These are phyloP conservation scores for Esox niger DNA, from an alignment of 2,113 vertebrate genomes.

Conservation along the genomic window DNA sequence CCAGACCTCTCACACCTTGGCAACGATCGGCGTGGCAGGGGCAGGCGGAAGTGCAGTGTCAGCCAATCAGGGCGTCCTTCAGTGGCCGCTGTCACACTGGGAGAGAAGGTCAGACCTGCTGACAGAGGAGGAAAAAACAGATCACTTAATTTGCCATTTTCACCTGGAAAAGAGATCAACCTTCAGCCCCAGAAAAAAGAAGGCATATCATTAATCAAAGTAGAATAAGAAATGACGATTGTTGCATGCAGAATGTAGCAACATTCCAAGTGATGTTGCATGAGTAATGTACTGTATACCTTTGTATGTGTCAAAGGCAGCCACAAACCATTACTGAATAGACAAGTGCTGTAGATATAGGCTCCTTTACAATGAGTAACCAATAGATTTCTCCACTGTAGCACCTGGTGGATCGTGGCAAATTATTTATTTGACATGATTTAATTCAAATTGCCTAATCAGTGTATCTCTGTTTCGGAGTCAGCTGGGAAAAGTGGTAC, in stretches of 20 bases:
- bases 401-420: conserved; percentile 2
- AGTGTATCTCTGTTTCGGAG: too few species aligned
- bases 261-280: background rate
- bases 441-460: too few species aligned
- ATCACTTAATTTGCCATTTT: conserved; percentile 59
- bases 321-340: background rate
- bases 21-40: conserved; percentile 55
- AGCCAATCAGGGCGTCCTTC: conserved; percentile 69
- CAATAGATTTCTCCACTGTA: background rate
- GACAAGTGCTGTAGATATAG: background rate
- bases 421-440: background rate
- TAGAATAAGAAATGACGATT: background rate
- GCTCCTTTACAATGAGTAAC: background rate
- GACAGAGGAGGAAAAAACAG: conserved; percentile 52
- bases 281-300: too few species aligned
- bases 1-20: conserved; percentile 65
- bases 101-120: conserved; percentile 64
- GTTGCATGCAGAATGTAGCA: background rate
- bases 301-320: background rate
- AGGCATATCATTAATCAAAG: background rate
- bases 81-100: conserved; percentile 44
- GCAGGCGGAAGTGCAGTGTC: conserved; percentile 73
- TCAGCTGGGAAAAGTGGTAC: background rate
- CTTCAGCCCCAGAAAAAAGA: background rate
- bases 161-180: conserved; percentile 30